Percentiles rank a stretch among this genome's conserved stretches.
phyloP scores from a whole-genome alignment of 2,113 vertebrate species.

The Leptosomus discolor region DNA sequence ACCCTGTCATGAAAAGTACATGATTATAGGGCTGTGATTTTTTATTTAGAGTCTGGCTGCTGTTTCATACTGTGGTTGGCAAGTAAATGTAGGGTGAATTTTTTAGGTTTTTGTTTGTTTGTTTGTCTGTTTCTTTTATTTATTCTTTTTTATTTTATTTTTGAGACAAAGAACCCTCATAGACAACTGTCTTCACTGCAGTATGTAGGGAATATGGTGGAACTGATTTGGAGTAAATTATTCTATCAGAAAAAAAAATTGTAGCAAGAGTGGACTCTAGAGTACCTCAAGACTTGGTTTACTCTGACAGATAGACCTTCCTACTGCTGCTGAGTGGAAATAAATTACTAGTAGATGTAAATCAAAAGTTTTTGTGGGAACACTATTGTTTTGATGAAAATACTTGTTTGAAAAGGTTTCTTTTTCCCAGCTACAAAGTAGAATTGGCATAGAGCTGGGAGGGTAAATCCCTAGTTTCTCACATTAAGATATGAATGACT shows the following conservation, averaged over 20 bases:
- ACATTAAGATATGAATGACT: neutral
- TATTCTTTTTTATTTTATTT: neutral
- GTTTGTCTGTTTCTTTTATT: neutral
- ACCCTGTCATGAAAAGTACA: neutral
- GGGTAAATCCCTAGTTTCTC: neutral
- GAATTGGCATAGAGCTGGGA: neutral
- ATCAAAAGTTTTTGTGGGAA: neutral
- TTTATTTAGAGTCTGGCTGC: neutral
- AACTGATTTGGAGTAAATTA: neutral
- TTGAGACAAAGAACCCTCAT: neutral
- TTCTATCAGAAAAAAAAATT: neutral
- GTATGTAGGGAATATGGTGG: neutral
- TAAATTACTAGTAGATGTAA: neutral
- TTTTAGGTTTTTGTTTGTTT: neutral
- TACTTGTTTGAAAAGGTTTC: neutral
- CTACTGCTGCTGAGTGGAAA: neutral
- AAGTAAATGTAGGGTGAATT: neutral
- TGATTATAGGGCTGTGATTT: neutral
- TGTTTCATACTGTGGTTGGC: neutral
- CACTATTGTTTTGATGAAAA: neutral
- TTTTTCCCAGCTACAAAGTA: neutral
- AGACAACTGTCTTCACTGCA: neutral
- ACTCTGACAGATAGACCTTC: neutral
- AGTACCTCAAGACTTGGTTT: neutral
- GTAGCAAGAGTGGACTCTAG: neutral